A percentile compares a stretch with the other conserved stretches of the same genome.
These are phyloP conservation scores for Cosmia pyralina DNA, from an alignment of 2,888 invertebrate species.

Conservation along the genomic window DNA sequence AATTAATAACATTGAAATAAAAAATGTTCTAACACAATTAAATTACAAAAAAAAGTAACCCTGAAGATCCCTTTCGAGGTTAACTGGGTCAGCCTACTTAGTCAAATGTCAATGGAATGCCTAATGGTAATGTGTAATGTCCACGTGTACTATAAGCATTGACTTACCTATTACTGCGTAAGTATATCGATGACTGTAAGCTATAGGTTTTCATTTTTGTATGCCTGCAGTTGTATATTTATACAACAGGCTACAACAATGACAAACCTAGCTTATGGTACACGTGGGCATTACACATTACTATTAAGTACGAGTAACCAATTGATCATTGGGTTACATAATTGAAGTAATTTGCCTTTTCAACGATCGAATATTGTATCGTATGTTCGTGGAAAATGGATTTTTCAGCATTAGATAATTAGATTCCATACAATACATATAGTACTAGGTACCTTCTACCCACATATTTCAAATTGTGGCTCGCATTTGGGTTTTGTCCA, in stretches of 20 bases:
- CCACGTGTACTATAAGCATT: too few species aligned
- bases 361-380: not conserved
- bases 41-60: slow-evolving; percentile 16
- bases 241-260: not conserved
- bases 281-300: too few species aligned
- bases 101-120: slow-evolving; percentile 12
- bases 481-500: slow-evolving; percentile 11
- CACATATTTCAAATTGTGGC: slow-evolving; percentile 3
- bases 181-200: too few species aligned
- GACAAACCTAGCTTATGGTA: too few species aligned
- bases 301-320: too few species aligned
- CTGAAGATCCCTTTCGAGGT: slow-evolving; percentile 13
- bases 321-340: too few species aligned
- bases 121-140: not conserved
- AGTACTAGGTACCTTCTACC: not conserved
- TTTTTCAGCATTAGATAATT: not conserved
- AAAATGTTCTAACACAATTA: slow-evolving; percentile 26
- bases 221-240: not conserved
- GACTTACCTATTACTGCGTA: too few species aligned
- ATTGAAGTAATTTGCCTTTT: not conserved
- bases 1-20: slow-evolving; percentile 32
- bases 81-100: not conserved
- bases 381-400: too few species aligned
- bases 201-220: not conserved
- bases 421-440: not conserved